Evolutionary conservation across 1,140 invertebrate genomes (phyloP).

Genomic region (Drosophila nikananu): DNA sequence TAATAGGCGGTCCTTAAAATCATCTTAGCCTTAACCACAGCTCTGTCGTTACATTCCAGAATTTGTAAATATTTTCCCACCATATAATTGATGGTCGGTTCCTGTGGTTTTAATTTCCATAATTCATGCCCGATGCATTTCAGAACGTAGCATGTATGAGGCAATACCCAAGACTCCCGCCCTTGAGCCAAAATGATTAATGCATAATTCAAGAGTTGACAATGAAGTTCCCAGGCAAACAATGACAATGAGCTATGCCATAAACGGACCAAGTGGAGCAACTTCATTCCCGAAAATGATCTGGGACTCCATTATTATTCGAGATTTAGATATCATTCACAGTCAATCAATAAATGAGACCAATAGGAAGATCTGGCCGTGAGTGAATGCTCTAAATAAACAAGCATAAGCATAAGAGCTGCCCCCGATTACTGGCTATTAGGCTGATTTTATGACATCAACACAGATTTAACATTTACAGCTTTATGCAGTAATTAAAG

Average conservation of each 20-base stretch:
- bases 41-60: neutral
- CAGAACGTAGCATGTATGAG: constrained; percentile 8
- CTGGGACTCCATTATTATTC: constrained; percentile 4
- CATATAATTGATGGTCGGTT: constrained; percentile 15
- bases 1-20: constrained; percentile 7
- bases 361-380: constrained; percentile 1
- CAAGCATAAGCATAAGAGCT: neutral
- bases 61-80: constrained; percentile 23
- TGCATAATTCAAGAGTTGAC: constrained; percentile 12
- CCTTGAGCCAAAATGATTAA: constrained; percentile 3
- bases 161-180: neutral
- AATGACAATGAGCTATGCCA: constrained; percentile 13
- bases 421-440: constrained; percentile 10
- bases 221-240: constrained; percentile 28
- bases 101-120: constrained; percentile 20
- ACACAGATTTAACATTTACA: constrained; percentile 38
- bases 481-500: constrained; percentile 38
- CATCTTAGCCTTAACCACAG: constrained; percentile 1
- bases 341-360: constrained; percentile 23
- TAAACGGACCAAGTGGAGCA: constrained; percentile 10
- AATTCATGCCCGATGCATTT: constrained; percentile 13
- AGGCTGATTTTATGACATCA: constrained; percentile 35
- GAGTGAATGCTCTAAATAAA: neutral
- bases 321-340: neutral
- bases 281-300: constrained; percentile 1